Evolutionary conservation across 2,113 vertebrate genomes (phyloP), one percentile per base, ranked within the genome.

Genomic region (Pithys albifrons): DNA sequence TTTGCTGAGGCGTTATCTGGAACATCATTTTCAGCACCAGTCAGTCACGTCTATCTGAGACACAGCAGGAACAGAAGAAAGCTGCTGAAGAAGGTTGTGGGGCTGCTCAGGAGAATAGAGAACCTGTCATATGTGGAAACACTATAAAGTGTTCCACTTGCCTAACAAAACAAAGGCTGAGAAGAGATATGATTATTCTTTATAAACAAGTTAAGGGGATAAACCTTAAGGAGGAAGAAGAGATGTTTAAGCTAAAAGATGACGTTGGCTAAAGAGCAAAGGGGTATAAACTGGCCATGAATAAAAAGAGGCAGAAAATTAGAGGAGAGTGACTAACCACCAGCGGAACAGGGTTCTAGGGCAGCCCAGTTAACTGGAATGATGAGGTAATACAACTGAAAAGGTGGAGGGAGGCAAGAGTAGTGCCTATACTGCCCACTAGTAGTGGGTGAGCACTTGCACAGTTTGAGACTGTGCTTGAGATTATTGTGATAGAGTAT

Each of bases 121-220:
- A 93, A 22, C 43, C 39, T 87, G 55, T 59, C 55, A 28, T 43
- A 16, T 78, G 69, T 67, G 80, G 91, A 69, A 19, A 78, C 33
- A 89, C 80, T 81, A 45, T 7, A 15, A 64, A 92, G 20, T 31
- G 29, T 17, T 84, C 57, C 48, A 31, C 69, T 78, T 83, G 65
- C 52, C 73, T 75, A 27, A 69, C 9, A 31, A 81, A 96, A 96
- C 93, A 95, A 95, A 95, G 43, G 57, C 73, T 89, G 76, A 59
- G 65, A 74, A 81, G 23, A 46, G n/a, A 84, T 86, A 71, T 31
- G 75, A 71, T 84, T 95, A 51, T 91, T 95, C 75, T 92, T 43
- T 59, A 51, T 67, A 64, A 93, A 93, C 64, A 91, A 4, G 6
- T 78, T 71, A 84, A 69, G 19, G 52, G 69, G 61, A 92, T 93